A percentile compares a stretch with the other conserved stretches of the same genome.
These are phyloP conservation scores for Anoplopoma fimbria DNA, from an alignment of 2,113 vertebrate species.

Conservation along the genomic window DNA sequence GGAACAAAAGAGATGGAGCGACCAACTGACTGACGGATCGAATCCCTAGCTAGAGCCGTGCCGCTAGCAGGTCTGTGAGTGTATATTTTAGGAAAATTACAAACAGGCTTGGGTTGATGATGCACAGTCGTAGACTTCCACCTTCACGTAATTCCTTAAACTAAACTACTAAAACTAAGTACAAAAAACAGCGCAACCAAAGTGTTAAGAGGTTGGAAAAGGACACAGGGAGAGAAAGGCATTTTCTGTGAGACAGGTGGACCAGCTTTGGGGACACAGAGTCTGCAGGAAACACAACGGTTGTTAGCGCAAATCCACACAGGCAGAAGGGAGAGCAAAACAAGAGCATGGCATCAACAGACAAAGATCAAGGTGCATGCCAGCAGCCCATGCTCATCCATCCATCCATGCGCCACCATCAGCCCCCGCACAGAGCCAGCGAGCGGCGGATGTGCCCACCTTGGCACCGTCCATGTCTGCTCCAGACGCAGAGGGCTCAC, in stretches of 20 bases:
- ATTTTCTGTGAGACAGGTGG: conserved; percentile 26
- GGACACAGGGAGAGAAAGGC: not conserved
- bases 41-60: not conserved
- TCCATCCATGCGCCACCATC: conserved; percentile 29
- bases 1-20: not conserved
- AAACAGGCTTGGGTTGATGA: not conserved
- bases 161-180: not conserved
- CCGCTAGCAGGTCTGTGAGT: not conserved
- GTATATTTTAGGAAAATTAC: not conserved
- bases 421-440: conserved; percentile 46
- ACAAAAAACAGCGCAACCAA: not conserved
- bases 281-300: conserved; percentile 32
- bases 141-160: not conserved
- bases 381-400: conserved; percentile 62
- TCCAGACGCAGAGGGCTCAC: conserved; percentile 69
- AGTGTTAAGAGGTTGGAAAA: conserved; percentile 1
- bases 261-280: conserved; percentile 35
- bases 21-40: not conserved
- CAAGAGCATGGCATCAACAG: conserved; percentile 55
- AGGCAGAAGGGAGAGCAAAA: conserved; percentile 47
- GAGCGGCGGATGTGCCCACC: conserved; percentile 75
- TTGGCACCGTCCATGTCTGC: conserved; percentile 75
- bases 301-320: conserved; percentile 45
- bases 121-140: not conserved
- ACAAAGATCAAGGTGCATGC: conserved; percentile 71